phyloP scores from a whole-genome alignment of 1,140 invertebrate genomes.

The Drosophila novamexicana region DNA sequence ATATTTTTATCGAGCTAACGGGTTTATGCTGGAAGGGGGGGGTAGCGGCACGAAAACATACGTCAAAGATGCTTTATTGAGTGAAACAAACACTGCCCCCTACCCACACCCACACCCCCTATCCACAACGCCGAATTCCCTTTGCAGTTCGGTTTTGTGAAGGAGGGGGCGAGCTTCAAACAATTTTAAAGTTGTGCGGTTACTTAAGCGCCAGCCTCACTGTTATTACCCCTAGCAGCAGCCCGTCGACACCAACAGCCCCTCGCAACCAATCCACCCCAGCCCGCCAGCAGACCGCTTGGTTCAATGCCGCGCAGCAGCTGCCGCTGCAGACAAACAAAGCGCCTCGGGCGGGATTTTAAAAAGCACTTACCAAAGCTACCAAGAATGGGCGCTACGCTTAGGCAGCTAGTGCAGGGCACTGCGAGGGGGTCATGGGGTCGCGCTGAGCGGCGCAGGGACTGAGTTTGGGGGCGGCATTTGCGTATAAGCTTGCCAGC shows the following conservation, averaged over 20 bases:
- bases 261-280: background rate
- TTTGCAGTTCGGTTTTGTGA: conserved; percentile 1
- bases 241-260: too few species aligned
- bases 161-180: conserved; percentile 41
- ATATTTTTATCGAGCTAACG: conserved; percentile 63
- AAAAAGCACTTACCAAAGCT: conserved; percentile 77
- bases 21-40: conserved; percentile 6
- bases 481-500: conserved; percentile 19
- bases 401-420: background rate
- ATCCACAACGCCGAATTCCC: background rate
- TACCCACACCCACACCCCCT: background rate
- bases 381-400: conserved; percentile 30
- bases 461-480: background rate
- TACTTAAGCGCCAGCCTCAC: conserved; percentile 52
- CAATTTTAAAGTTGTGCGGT: conserved; percentile 81
- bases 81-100: conserved; percentile 68
- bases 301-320: conserved; percentile 51
- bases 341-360: conserved; percentile 71
- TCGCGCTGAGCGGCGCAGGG: too few species aligned
- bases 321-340: conserved; percentile 74
- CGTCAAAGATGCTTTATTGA: conserved; percentile 79
- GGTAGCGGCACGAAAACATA: conserved; percentile 41
- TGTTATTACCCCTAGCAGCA: conserved; percentile 35
- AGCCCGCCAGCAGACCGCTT: conserved; percentile 2
- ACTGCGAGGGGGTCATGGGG: conserved; percentile 5